phyloP scores from a whole-genome alignment of 2,113 vertebrate genomes.

The Entosphenus tridentatus region DNA sequence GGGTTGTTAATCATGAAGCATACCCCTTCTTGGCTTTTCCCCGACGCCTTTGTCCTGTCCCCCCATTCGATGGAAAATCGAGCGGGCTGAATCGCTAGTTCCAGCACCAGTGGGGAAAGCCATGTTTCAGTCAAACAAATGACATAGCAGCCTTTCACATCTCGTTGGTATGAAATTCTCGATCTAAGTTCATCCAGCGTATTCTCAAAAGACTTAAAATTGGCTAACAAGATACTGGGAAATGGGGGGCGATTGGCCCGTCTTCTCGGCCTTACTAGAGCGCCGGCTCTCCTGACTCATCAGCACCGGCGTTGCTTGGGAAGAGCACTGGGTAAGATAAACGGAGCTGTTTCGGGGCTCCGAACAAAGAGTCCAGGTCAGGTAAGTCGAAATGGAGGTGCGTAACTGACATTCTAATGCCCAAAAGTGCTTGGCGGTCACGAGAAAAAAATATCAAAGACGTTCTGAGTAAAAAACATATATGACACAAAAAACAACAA shows the following conservation, averaged over 20 bases:
- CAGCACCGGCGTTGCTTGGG: not conserved
- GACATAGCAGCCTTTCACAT: not conserved
- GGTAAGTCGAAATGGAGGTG: not conserved
- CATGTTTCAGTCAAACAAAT: not conserved
- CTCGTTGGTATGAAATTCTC: not conserved
- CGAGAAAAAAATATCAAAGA: not conserved
- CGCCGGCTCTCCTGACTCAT: not conserved
- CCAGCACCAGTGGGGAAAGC: not conserved
- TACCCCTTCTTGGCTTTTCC: not conserved
- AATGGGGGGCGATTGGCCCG: not conserved
- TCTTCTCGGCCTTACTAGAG: not conserved
- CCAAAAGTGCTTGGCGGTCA: constrained; percentile 4
- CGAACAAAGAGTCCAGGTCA: not conserved
- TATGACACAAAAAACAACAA: not conserved
- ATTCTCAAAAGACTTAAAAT: not conserved
- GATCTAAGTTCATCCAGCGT: not conserved
- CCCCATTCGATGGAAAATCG: not conserved
- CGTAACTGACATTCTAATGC: not conserved
- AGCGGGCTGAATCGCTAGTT: not conserved
- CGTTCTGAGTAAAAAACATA: not conserved
- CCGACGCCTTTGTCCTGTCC: not conserved
- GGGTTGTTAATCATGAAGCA: not conserved
- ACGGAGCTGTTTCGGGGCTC: not conserved
- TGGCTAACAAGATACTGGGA: not conserved
- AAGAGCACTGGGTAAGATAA: not conserved